Base-by-base conservation (phyloP, 2,113 vertebrate genomes). In the Alligator mississippiensis region DNA sequence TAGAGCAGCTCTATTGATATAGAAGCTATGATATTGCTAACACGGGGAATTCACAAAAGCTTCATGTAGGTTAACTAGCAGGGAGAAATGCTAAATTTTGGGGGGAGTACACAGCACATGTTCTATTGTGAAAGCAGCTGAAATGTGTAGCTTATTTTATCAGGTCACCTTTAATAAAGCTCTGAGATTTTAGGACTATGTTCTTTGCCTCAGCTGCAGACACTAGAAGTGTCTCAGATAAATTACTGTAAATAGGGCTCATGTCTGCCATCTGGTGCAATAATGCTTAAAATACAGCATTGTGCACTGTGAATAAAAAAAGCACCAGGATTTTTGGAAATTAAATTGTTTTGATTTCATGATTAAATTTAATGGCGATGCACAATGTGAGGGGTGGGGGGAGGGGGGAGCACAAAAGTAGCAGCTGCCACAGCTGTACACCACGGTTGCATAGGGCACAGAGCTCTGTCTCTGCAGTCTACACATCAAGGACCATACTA, bases 191-290 rank as follows among this genome's bases (percentile, higher is more conserved):
- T 79, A 83, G 74, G 61, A 21, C n/a, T 85, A 9, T 24, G 19
- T 64, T 47, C 47, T 38, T 91, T 74, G 28, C 19, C 58, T 63
- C 12, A 12, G 21, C 12, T 72, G 62, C 6, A 83, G 61, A 90
- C 81, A 81, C 62, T 82, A 80, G 85, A 87, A 6, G 27, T 79
- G 28, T 87, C 76, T 61, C 57, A 81, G 15, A 58, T 91, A 87
- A 1, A 0, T 90, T 89, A 17, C 4, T 54, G 38, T 64, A 75
- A 6, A 58, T 64, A 64, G 89, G 63, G 79, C 95, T 98, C 96
- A 84, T 63, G 89, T 79, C 97, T 97, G 97, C 97, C 97, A 97
- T 95, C 97, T 97, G 87, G 95, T 96, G 98, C 82, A 88, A 38
- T 34, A 30, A 80, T 72, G 61, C 30, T 85, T 87, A 17, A 93